Evolutionary conservation across 2,797 vertebrate species (phyloP), one percentile per base, ranked within the genome.

Genomic region (Lepus oiostolus): DNA sequence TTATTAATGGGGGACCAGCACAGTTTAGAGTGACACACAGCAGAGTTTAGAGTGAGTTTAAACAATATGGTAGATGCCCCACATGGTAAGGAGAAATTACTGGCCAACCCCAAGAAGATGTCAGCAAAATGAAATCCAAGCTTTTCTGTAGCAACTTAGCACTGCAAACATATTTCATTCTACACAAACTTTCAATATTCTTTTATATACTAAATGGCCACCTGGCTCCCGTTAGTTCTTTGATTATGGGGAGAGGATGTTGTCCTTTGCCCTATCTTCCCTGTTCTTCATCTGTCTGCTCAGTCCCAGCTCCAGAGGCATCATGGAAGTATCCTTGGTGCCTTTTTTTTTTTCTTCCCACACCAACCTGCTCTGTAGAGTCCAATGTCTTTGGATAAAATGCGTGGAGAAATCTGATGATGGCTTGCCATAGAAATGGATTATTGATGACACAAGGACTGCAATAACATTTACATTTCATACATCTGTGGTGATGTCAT

Each of bases 1-100:
- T 95, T 93, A 94, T 96, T 97, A 94, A 97, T 96, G 97, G 97
- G 72, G 97, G 90, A 97, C 96, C 98, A 97, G 92, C 93, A 94
- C 92, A 86, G 91, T 96, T 95, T 90, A 9, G 42, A 47, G 42
- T 47, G 42, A 96, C 86, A 92, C 92, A 97, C 92, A 95, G n/a
- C 91, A 94, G 81, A 96, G 75, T 85, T 96, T 96, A 97, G 76
- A 96, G 86, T 94, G 83, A 63, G 94, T 96, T 94, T 92, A 96
- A 96, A 96, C 92, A 88, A 88, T 95, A 88, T 89, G 90, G 75
- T 88, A 93, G 81, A 0, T 16, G 97, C 89, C 68, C 85, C 84
- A 93, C 60, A 91, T 47, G 42, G 93, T 94, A 94, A 96, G 89
- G 94, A 93, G 70, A 70, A 24, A 26, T 96, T 97, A 94, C 71